phyloP scores from a whole-genome alignment of 2,113 vertebrate species.

The Neogale vison region DNA sequence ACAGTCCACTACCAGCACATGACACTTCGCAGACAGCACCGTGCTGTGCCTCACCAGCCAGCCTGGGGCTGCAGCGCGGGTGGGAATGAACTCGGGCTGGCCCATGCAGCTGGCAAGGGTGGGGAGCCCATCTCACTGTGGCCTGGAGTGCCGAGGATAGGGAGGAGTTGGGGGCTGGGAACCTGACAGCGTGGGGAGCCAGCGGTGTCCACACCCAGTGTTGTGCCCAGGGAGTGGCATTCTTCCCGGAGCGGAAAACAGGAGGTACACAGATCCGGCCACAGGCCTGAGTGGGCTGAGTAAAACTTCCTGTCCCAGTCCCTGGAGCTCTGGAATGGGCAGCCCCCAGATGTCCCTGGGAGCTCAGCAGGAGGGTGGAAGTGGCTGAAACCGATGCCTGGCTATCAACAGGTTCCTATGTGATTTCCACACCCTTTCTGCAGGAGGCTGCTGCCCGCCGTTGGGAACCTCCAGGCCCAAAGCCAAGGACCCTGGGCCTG shows the following conservation, averaged over 20 bases:
- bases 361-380: background rate
- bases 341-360: background rate
- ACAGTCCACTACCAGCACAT: background rate
- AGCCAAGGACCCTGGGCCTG: background rate
- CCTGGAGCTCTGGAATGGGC: background rate
- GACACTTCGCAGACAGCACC: too few species aligned
- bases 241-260: background rate
- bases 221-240: background rate
- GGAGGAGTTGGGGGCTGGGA: background rate
- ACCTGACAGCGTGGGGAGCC: background rate
- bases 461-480: background rate
- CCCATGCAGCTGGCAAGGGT: background rate
- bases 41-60: background rate
- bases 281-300: background rate
- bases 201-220: background rate
- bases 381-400: background rate
- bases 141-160: background rate
- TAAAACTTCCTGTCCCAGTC: background rate
- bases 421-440: background rate
- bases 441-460: background rate
- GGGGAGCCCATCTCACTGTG: background rate
- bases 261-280: background rate
- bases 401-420: background rate
- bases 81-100: background rate
- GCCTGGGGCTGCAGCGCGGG: background rate